Evolutionary conservation across 2,888 invertebrate genomes (phyloP), one percentile per base, ranked within the genome.

Genomic region (Cerastis leucographa): DNA sequence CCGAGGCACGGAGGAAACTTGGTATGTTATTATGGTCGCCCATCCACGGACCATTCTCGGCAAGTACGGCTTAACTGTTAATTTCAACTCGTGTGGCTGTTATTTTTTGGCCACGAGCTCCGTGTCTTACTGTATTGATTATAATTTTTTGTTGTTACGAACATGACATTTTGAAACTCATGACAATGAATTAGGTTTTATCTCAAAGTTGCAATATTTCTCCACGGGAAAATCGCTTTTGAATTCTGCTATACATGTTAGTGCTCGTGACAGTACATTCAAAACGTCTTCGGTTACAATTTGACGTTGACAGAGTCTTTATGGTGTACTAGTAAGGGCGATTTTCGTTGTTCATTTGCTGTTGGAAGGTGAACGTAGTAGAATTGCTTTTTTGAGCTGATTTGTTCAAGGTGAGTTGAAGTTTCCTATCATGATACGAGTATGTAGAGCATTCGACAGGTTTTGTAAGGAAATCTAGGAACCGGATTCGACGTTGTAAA

Each of bases 201-300:
- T n/a, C n/a, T 12, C 54, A 12, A n/a, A n/a, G 12, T 12, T 54
- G 54, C 12, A 25, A 0, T 54, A 51, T 25, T 12, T 54, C 12
- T n/a, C 54, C 0, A 14, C 54, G 0, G n/a, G 54, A 14, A 54
- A 25, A 25, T 5, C 6, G 12, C n/a, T 6, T n/a, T 12, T 5
- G 12, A n/a, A 54, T n/a, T n/a, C 0, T 12, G n/a, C 2, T 54
- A 17, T 22, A 3, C 8, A 11, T n/a, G 12, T 54, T 54, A 1
- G n/a, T n/a, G 12, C n/a, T 54, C n/a, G 6, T 51, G 25, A 25
- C 19, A 25, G 29, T 71, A 71, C 46, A 8, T 74, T 74, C 59
- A 74, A 74, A 8, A 40, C 0, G 19, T 49, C 19, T 49, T 19
- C 19, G 8, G 19, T 49, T 8, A 49, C 2, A 42, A 9, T 25